These are phyloP conservation scores for Takifugu flavidus DNA, from an alignment of 2,113 vertebrate species.

Conservation along the genomic window DNA sequence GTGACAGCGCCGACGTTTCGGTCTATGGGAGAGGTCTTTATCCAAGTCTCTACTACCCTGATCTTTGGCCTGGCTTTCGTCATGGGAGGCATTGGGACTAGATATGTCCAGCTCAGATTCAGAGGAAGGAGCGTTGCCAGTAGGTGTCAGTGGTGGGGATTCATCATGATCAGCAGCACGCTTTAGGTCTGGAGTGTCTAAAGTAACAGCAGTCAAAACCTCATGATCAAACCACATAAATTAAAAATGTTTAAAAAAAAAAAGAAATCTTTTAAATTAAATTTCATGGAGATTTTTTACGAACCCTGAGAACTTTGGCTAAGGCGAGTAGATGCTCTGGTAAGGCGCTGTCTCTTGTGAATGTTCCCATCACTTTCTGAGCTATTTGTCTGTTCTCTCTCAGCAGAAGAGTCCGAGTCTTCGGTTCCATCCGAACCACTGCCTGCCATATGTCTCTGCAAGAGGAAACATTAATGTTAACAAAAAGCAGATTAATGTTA, in stretches of 20 bases:
- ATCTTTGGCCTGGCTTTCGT: slow-evolving; percentile 93
- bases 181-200: slow-evolving; percentile 83
- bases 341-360: slow-evolving; percentile 86
- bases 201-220: slow-evolving; percentile 10
- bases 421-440: slow-evolving; percentile 97
- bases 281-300: neutral
- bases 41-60: slow-evolving; percentile 90
- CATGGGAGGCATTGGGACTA: slow-evolving; percentile 93
- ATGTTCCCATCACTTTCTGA: slow-evolving; percentile 91
- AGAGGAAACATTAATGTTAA: slow-evolving; percentile 3
- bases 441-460: slow-evolving; percentile 87
- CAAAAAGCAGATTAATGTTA: neutral
- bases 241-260: neutral
- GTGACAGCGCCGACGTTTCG: slow-evolving; percentile 95
- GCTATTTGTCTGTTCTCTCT: slow-evolving; percentile 95
- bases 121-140: slow-evolving; percentile 97
- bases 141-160: slow-evolving; percentile 94
- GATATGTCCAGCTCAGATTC: slow-evolving; percentile 99
- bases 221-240: neutral
- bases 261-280: neutral
- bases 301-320: slow-evolving; percentile 97
- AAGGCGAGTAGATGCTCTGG: slow-evolving; percentile 91
- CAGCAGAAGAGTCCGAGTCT: slow-evolving; percentile 96
- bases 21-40: slow-evolving; percentile 93
- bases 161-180: slow-evolving; percentile 90